A percentile compares a stretch with the other conserved stretches of the same genome.
Conservation (phyloP, 92 coral and sea anemone genomes). For the Epizoanthus ramosus region DNA sequence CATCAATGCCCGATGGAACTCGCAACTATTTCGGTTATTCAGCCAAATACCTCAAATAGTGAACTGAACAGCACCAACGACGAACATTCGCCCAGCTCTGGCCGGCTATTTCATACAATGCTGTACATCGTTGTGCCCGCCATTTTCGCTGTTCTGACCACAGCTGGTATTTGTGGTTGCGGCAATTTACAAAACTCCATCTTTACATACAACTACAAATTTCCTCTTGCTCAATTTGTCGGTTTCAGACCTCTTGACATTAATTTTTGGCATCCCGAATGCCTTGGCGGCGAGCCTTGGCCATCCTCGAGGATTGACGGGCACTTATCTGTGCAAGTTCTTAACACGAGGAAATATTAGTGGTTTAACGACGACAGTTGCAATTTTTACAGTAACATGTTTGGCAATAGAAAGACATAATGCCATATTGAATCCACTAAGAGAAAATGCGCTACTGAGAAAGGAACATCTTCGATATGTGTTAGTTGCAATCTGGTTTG, state of each 20-base stretch:
- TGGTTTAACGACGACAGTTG: slow-evolving; percentile 26
- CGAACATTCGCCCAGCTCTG: background rate
- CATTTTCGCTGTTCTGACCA: background rate
- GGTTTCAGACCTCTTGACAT: slow-evolving; percentile 32
- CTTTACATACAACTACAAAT: slow-evolving; percentile 48
- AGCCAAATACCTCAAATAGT: no score
- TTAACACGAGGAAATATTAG: slow-evolving; percentile 34
- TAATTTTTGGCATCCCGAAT: slow-evolving; percentile 48
- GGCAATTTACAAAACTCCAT: slow-evolving; percentile 27
- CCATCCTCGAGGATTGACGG: slow-evolving; percentile 41
- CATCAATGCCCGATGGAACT: no score
- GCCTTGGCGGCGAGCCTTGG: slow-evolving; percentile 27
- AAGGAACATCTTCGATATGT: slow-evolving; percentile 30
- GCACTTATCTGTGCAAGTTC: slow-evolving; percentile 43
- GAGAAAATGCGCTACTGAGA: slow-evolving; percentile 19
- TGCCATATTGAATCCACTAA: slow-evolving; percentile 51
- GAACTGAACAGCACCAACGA: no score
- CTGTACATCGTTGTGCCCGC: background rate
- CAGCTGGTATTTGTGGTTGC: slow-evolving; percentile 29
- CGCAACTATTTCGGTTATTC: no score
- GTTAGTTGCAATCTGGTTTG: slow-evolving; percentile 22
- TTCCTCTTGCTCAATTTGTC: slow-evolving; percentile 44
- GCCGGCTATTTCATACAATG: background rate
- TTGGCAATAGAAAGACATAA: slow-evolving; percentile 55
- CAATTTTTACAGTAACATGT: slow-evolving; percentile 41